A percentile compares a stretch with the other conserved stretches of the same genome.
Evolutionary conservation across 2,888 invertebrate genomes (phyloP).

Genomic region (Oxytorus armatus): DNA sequence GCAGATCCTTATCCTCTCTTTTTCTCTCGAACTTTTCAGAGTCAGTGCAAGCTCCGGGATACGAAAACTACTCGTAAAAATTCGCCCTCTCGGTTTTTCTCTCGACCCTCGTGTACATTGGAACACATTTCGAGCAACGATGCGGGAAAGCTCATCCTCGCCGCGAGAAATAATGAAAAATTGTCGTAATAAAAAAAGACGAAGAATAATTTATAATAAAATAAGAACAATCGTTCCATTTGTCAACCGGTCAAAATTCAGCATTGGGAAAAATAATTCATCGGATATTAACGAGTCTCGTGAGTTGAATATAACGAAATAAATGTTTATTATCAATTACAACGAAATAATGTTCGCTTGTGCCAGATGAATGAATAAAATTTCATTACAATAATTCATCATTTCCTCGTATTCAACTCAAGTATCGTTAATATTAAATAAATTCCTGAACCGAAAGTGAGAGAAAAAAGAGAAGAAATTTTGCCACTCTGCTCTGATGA

Average conservation of each 20-base stretch:
- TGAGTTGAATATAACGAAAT: too few relatives aligned
- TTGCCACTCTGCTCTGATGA: too few relatives aligned
- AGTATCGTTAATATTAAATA: too few relatives aligned
- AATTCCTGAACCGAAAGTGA: too few relatives aligned
- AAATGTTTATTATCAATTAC: too few relatives aligned
- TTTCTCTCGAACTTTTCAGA: conserved; percentile 25
- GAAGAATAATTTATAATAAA: neutral
- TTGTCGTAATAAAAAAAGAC: neutral
- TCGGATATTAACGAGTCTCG: too few relatives aligned
- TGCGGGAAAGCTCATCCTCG: conserved; percentile 9
- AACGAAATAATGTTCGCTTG: too few relatives aligned
- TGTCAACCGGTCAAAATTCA: neutral
- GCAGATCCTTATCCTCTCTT: conserved; percentile 52
- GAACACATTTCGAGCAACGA: conserved; percentile 18
- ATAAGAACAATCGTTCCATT: neutral
- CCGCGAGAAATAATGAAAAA: neutral
- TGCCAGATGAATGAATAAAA: too few relatives aligned
- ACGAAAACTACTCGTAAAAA: conserved; percentile 29
- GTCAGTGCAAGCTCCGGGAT: conserved; percentile 20
- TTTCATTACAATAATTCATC: too few relatives aligned
- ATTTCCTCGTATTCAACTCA: too few relatives aligned
- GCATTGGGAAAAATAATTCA: too few relatives aligned
- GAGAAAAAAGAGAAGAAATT: too few relatives aligned
- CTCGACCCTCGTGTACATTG: neutral
- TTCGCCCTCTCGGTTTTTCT: conserved; percentile 53